Evolutionary conservation across 2,113 vertebrate species (phyloP).

Genomic region (Beaufortia kweichowensis): DNA sequence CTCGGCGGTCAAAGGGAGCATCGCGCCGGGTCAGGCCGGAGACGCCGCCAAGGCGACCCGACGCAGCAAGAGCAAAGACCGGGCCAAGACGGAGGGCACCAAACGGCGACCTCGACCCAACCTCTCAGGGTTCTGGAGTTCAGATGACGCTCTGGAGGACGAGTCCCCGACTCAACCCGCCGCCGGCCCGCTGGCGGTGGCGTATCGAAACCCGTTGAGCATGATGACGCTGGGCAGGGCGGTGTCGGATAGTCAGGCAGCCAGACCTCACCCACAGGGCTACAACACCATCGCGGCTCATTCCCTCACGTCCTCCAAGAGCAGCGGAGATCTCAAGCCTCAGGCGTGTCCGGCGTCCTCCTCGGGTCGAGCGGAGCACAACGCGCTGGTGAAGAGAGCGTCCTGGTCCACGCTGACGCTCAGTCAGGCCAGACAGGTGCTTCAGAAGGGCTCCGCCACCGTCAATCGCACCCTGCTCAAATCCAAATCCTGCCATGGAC

Average conservation of each 20-base stretch:
- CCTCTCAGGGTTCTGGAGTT: conserved; percentile 98
- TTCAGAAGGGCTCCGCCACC: conserved; percentile 92
- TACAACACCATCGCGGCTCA: conserved; percentile 95
- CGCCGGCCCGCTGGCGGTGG: conserved; percentile 38
- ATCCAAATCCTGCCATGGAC: conserved; percentile 92
- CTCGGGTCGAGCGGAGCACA: background rate
- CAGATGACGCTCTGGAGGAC: conserved; percentile 84
- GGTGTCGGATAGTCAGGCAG: conserved; percentile 61
- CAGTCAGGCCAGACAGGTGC: conserved; percentile 91
- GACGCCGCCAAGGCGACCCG: conserved; percentile 80
- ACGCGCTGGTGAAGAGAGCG: conserved; percentile 77
- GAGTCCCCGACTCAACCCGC: conserved; percentile 75
- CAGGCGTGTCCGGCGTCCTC: conserved; percentile 59
- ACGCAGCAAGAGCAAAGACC: conserved; percentile 95
- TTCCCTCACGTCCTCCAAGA: conserved; percentile 89
- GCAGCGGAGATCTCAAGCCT: conserved; percentile 82
- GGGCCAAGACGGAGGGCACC: conserved; percentile 86
- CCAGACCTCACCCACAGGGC: conserved; percentile 79
- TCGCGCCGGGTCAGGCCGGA: conserved; percentile 47
- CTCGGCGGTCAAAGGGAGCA: conserved; percentile 79
- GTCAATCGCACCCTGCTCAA: conserved; percentile 94
- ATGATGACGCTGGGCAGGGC: conserved; percentile 88
- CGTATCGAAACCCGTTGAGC: conserved; percentile 85
- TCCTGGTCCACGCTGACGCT: conserved; percentile 96
- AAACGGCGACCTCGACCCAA: conserved; percentile 90